Percentiles rank a stretch among this genome's conserved stretches.
Evolutionary conservation across 2,797 vertebrate genomes (phyloP).

Genomic region (Amblyraja radiata): DNA sequence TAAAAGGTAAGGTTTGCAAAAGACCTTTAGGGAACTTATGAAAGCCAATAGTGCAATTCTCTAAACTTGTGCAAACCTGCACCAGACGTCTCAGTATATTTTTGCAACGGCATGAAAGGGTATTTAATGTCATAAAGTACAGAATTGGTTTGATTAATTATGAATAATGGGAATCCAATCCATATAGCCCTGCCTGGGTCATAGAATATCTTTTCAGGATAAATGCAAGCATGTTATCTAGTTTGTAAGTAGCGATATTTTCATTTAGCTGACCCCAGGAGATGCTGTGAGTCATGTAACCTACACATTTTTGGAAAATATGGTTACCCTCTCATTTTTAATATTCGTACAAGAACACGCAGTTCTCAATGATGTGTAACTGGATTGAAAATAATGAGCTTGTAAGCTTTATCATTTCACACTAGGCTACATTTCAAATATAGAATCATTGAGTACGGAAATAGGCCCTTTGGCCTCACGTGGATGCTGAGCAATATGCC

Average conservation of each 20-base stretch:
- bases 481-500: too few species aligned
- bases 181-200: too few species aligned
- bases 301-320: not conserved
- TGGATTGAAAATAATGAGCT: not conserved
- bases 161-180: not conserved
- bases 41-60: not conserved
- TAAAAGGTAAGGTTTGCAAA: not conserved
- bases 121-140: not conserved
- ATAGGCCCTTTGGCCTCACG: too few species aligned
- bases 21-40: not conserved
- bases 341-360: not conserved
- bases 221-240: not conserved
- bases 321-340: not conserved
- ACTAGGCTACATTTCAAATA: too few species aligned
- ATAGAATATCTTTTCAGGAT: not conserved
- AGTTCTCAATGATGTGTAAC: not conserved
- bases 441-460: too few species aligned
- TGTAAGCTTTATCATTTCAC: not conserved
- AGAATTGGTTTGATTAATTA: constrained; percentile 1
- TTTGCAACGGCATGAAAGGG: not conserved
- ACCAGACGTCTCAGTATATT: not conserved
- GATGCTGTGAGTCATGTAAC: not conserved
- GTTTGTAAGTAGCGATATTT: not conserved
- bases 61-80: not conserved
- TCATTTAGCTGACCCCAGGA: not conserved